phyloP scores from a whole-genome alignment of 2,888 invertebrate genomes.

The Drosophila meridionalis region DNA sequence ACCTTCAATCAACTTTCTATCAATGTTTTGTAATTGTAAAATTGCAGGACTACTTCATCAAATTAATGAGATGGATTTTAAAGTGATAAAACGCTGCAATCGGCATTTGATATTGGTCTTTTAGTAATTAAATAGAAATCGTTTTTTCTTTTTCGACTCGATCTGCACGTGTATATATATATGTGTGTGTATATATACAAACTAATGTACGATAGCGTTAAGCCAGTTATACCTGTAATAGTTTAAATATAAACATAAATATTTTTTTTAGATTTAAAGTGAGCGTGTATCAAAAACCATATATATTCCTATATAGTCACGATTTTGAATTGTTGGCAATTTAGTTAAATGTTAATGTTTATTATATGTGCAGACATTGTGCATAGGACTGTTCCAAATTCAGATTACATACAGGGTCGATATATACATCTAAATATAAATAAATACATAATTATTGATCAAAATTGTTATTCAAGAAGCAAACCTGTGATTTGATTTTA shows the following conservation, averaged over 20 bases:
- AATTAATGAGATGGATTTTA: slow-evolving; percentile 85
- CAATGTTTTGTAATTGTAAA: slow-evolving; percentile 70
- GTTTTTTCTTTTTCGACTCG: slow-evolving; percentile 57
- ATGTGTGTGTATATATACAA: slow-evolving; percentile 18
- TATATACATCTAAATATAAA: slow-evolving; percentile 11
- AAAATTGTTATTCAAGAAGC: slow-evolving; percentile 44
- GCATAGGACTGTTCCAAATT: slow-evolving; percentile 19
- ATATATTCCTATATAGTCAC: neutral
- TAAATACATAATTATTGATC: slow-evolving; percentile 26
- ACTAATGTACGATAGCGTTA: slow-evolving; percentile 21
- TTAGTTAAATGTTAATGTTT: slow-evolving; percentile 29
- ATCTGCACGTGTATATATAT: slow-evolving; percentile 61
- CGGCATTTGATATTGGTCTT: slow-evolving; percentile 78
- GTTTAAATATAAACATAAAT: slow-evolving; percentile 29
- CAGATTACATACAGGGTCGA: slow-evolving; percentile 43
- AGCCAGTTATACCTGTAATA: slow-evolving; percentile 37
- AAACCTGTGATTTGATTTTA: slow-evolving; percentile 58
- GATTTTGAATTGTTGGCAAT: slow-evolving; percentile 15
- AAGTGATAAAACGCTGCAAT: slow-evolving; percentile 81
- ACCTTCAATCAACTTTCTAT: slow-evolving; percentile 49
- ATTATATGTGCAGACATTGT: slow-evolving; percentile 17
- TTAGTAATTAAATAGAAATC: slow-evolving; percentile 68
- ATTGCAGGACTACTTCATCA: slow-evolving; percentile 85
- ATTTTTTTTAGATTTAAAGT: slow-evolving; percentile 37
- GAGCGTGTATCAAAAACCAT: slow-evolving; percentile 56